Evolutionary conservation across 2,797 vertebrate genomes (phyloP), one percentile per base, ranked within the genome.

Genomic region (Halcyon badia): DNA sequence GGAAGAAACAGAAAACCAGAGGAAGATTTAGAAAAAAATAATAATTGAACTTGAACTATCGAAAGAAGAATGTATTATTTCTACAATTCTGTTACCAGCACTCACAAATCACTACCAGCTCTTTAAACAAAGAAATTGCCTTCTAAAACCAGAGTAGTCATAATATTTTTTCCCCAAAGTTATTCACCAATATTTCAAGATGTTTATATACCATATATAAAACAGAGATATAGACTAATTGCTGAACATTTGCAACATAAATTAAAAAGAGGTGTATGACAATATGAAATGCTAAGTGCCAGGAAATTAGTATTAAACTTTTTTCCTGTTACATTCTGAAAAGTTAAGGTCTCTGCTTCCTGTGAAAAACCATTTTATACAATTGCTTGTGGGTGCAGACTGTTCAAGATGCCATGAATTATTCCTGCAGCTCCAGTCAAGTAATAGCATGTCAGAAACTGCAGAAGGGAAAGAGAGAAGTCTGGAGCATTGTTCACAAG

Each of bases 231-330:
- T 2, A 4, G 18, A 85, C 41, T 70, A 73, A 80, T 90, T 3
- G 31, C 18, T 35, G 52, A 52, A 56, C 18, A 69, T 84, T 87
- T 70, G 9, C 12, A 76, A 82, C 18, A 41, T 19, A 84, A 90
- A 83, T 41, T 30, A 65, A 39, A 54, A 8, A 64, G 65, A 56
- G 8, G 28, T 14, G 15, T 9, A 35, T 58, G 70, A 20, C 57
- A 95, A 70, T 52, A 89, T 20, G 42, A 86, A 91, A 68, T 26
- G 33, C 31, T 56, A 95, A 91, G 46, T 83, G 49, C 21, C 33
- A 94, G 70, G 84, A 91, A 82, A 95, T 89, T 76, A 84, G 39
- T 57, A 93, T 39, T 60, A 80, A 93, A 90, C 10, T n/a, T 66
- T 89, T 86, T 79, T 57, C 39, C 48, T 89, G 26, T 64, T 94